These are phyloP conservation scores for Armadillidium nasatum DNA, from an alignment of 1,140 invertebrate genomes.

Conservation along the genomic window DNA sequence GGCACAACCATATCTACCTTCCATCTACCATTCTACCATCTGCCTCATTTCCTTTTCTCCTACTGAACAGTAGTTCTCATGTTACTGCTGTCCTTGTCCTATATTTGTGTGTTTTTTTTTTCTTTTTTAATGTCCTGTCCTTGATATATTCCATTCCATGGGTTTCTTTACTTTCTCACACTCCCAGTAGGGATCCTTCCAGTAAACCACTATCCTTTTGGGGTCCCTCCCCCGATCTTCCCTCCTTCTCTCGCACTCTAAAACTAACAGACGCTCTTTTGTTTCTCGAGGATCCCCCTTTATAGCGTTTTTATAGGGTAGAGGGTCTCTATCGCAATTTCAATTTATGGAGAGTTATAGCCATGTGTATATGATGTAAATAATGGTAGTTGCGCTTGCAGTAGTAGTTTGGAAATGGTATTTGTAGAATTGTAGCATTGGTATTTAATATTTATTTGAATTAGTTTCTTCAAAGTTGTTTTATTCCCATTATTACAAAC, in stretches of 20 bases:
- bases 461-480: too few relatives aligned
- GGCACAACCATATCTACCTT: background rate
- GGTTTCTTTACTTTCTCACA: background rate
- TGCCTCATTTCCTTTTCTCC: conserved; percentile 6
- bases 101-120: background rate
- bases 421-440: too few relatives aligned
- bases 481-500: too few relatives aligned
- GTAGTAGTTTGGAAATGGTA: too few relatives aligned
- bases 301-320: background rate
- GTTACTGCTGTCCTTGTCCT: background rate
- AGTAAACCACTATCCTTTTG: conserved; percentile 2
- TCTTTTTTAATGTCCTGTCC: background rate
- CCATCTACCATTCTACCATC: background rate
- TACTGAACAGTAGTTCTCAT: background rate
- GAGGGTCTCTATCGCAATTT: background rate
- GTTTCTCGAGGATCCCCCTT: background rate
- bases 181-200: background rate
- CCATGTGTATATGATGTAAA: too few relatives aligned
- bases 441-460: too few relatives aligned
- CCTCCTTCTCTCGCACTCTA: conserved; percentile 8
- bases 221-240: background rate
- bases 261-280: background rate
- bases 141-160: background rate
- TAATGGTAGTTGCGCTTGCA: too few relatives aligned
- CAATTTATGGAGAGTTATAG: too few relatives aligned